Percentiles rank a stretch among this genome's conserved stretches.
These are phyloP conservation scores for Rhadina sibilatrix DNA, from an alignment of 2,113 vertebrate species.

Conservation along the genomic window DNA sequence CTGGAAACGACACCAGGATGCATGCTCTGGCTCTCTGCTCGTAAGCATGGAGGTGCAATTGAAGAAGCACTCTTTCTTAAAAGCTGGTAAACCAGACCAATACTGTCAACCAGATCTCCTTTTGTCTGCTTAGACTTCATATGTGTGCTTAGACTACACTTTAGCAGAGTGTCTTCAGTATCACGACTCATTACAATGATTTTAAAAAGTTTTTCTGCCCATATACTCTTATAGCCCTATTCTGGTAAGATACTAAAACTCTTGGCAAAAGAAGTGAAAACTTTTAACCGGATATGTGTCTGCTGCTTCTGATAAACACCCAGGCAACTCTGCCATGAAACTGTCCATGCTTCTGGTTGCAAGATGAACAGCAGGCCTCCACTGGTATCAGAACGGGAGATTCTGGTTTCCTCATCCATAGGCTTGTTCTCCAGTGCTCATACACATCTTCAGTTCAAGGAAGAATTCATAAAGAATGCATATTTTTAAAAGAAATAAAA, in stretches of 20 bases:
- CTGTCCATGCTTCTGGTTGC: background rate
- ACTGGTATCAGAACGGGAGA: background rate
- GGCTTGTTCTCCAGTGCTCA: background rate
- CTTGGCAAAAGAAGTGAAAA: background rate
- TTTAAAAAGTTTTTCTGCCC: background rate
- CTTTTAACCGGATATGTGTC: background rate
- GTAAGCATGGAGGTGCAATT: rapidly evolving
- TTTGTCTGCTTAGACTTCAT: background rate
- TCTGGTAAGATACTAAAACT: background rate
- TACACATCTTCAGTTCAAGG: background rate
- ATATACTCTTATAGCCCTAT: background rate
- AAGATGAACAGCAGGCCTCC: background rate
- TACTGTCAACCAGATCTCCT: background rate
- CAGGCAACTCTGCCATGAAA: background rate
- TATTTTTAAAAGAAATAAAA: background rate
- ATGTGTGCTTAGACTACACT: background rate
- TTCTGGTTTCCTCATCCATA: background rate
- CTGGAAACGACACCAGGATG: background rate
- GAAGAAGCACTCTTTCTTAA: background rate
- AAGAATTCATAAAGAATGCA: rapidly evolving
- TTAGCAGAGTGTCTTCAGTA: background rate
- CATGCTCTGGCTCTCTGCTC: rapidly evolving
- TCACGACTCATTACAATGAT: background rate
- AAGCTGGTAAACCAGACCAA: background rate
- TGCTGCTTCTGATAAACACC: background rate